Base-by-base conservation (phyloP, 2,888 invertebrate genomes). In the Siphlonurus alternatus region DNA sequence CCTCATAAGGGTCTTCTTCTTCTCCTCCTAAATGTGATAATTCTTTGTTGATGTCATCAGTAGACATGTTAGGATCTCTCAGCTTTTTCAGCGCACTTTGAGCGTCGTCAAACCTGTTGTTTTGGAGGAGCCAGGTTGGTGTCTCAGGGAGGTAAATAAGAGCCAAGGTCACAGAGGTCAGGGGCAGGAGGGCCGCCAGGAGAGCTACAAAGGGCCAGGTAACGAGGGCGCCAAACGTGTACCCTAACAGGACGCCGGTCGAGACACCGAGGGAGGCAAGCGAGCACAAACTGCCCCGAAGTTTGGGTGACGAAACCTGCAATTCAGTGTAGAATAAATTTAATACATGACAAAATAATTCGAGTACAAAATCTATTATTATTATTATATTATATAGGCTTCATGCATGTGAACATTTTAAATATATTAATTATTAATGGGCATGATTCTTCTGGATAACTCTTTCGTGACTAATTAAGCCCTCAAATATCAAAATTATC, bases 281-380 rank as follows among this genome's bases (percentile, higher is more conserved):
- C 0, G 87, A 85, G 0, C 85, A 85, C 5, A 88, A 76, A 80
- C 85, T 84, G 1, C 88, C 89, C n/a, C 89, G 77, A 0, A 87
- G 76, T 71, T 87, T 85, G 0, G 86, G 86, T 68, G 87, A 85
- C 0, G 87, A 83, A 0, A 87, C 85, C 76, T 76, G 15, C 74
- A 72, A 23, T 74, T 70, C 66, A 74, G 75, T 25, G 74, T 70
- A 2, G 73, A 73, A n/a, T 69, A 10, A 51, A 18, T 15, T 15
- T n/a, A n/a, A n/a, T n/a, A n/a, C n/a, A n/a, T n/a, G n/a, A n/a
- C n/a, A n/a, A n/a, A n/a, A n/a, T n/a, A n/a, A n/a, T n/a, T n/a
- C n/a, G n/a, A n/a, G n/a, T 53, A 15, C n/a, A 15, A 53, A 53
- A 15, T n/a, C 15, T 53, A 15, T 53, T 53, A n/a, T 53, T 15